These are phyloP conservation scores for Sycobia sp. DNA, from an alignment of 1,140 invertebrate species.

Conservation along the genomic window DNA sequence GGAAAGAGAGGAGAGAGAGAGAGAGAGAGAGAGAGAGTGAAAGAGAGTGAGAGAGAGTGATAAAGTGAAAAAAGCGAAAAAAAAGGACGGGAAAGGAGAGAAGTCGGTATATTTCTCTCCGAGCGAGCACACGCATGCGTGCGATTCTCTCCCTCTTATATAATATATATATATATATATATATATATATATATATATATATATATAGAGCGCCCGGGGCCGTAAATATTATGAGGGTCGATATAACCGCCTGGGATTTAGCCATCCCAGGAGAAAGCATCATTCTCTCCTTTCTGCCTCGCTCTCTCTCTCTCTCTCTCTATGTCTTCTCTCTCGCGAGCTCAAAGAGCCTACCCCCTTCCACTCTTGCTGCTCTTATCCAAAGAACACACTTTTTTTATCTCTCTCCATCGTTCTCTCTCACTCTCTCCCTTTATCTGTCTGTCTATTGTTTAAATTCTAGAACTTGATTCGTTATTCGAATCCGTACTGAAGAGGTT, in stretches of 20 bases:
- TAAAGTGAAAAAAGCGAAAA: too few relatives aligned
- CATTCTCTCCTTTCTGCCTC: not conserved
- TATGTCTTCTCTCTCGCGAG: not conserved
- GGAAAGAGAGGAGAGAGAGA: conserved; percentile 2
- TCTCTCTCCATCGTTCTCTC: not conserved
- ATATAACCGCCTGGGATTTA: conserved; percentile 58
- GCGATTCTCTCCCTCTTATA: conserved; percentile 22
- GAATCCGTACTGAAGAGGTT: too few relatives aligned
- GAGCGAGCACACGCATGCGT: too few relatives aligned
- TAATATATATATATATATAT: too few relatives aligned
- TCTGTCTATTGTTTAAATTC: too few relatives aligned
- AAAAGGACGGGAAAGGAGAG: not conserved
- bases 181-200: too few relatives aligned
- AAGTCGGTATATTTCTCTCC: not conserved
- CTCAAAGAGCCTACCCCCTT: not conserved
- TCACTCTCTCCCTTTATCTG: not conserved
- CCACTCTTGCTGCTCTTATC: not conserved
- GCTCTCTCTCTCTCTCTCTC: too few relatives aligned
- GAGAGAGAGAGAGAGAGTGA: too few relatives aligned
- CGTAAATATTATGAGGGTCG: conserved; percentile 59
- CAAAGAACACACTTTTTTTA: not conserved
- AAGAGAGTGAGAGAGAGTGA: too few relatives aligned
- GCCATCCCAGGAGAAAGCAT: conserved; percentile 42
- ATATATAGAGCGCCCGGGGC: conserved; percentile 44
- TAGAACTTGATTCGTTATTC: too few relatives aligned